Base-by-base conservation (phyloP, 2,888 invertebrate genomes). In the Pheosia tremula region DNA sequence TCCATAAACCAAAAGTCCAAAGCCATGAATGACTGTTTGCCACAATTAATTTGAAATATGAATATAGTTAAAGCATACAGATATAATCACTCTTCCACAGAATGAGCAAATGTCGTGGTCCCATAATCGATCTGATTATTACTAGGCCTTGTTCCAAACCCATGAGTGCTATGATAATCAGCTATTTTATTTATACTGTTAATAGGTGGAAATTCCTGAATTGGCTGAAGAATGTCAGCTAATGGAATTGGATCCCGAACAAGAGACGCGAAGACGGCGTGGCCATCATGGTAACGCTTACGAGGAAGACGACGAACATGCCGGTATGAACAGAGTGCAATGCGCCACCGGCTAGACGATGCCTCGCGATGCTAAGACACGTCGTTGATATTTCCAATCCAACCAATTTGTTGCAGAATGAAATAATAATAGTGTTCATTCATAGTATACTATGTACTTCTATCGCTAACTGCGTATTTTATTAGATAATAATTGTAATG, bases 211-310 rank as follows among this genome's bases (percentile, higher is more conserved):
- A 71, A 95, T 98, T 77, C 97, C 98, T 0, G 97, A 97, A 77
- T 94, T 95, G 67, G 96, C 96, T 0, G 97, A 98, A 81, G 97
- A 97, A 83, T 96, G 96, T 72, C 85, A 89, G 47, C 91, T 98
- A 78, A 91, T 95, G 73, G 97, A 97, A 55, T 95, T 97, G 79
- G 97, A 98, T 86, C 97, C 98, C 0, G 96, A 96, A 73, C 95
- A 96, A 71, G 96, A 97, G 80, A 87, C 93, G 57, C 95, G 96
- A 67, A 94, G 96, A 70, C 95, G 96, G 72, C 95, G 96, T 58
- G 94, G 94, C 37, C 95, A 95, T 77, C 96, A 95, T 61, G 85
- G 78, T 56, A 74, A 81, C 66, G 96, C 95, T 0, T 97, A 97
- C 77, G 98, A 98, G 70, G 98, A 98, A 70, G 96, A 96, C 58